phyloP scores from a whole-genome alignment of 2,797 vertebrate genomes.

The Poecile montanus region DNA sequence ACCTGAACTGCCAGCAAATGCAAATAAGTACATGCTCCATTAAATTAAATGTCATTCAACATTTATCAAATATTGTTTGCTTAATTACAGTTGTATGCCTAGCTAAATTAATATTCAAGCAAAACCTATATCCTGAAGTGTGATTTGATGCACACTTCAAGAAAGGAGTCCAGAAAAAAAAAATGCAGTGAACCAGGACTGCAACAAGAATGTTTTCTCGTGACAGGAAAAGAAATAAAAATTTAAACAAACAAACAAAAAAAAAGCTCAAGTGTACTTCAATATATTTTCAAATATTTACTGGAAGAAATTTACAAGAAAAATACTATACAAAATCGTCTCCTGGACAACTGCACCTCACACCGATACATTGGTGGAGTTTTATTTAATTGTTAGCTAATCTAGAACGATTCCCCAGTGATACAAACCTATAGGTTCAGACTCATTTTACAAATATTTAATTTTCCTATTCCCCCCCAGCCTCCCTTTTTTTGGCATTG shows the following conservation, averaged over 20 bases:
- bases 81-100: conserved; percentile 85
- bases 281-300: conserved; percentile 99
- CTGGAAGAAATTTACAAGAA: conserved; percentile 98
- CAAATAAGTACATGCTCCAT: conserved; percentile 94
- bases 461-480: background rate
- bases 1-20: conserved; percentile 91
- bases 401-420: conserved; percentile 86
- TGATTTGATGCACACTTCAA: conserved; percentile 86
- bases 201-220: conserved; percentile 85
- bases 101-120: conserved; percentile 87
- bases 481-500: conserved; percentile 74
- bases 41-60: conserved; percentile 97
- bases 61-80: conserved; percentile 88
- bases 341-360: conserved; percentile 93
- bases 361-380: conserved; percentile 86
- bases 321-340: conserved; percentile 99
- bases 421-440: conserved; percentile 83
- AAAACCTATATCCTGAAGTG: conserved; percentile 93
- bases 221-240: conserved; percentile 78
- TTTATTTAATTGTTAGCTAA: conserved; percentile 84
- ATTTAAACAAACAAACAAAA: conserved; percentile 1
- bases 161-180: conserved; percentile 82
- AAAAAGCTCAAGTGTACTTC: conserved; percentile 88
- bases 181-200: conserved; percentile 89
- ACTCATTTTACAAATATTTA: conserved; percentile 75